Evolutionary conservation across 1,140 invertebrate species (phyloP), one percentile per base, ranked within the genome.

Genomic region (Melipona quadrifasciata): DNA sequence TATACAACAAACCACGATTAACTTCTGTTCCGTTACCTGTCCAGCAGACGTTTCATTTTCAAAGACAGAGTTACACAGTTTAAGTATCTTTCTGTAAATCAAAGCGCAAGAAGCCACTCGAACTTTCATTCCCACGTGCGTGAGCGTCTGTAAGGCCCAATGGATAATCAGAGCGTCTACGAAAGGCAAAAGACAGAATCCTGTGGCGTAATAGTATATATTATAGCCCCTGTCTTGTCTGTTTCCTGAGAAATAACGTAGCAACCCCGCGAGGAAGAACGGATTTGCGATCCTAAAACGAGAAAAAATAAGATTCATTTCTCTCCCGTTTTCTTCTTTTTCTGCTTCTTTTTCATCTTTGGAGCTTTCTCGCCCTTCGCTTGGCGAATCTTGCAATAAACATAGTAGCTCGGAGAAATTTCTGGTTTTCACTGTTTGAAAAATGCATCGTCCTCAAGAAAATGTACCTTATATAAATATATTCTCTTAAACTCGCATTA

Each of bases 61-160:
- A 8, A 91, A n/a, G 65, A 91, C 88, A 27, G 86, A 89, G 57
- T 80, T 94, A 4, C 91, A 88, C 10, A 93, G 47, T 39, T 75
- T 88, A 19, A 94, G 84, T 24, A 97, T 96, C 95, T 98, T 98
- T 92, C 97, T 96, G 93, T 98, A 98, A 85, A 98, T 96, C 58
- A 98, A 94, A 0, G 97, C 97, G 88, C 96, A 97, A 91, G 97
- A 96, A 6, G 97, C 96, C 65, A 98, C 95, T 85, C 97, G 95
- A 86, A 98, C 96, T 94, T 97, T 97, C 96, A 98, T 97, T 53
- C 97, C 97, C 87, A 97, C 95, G 88, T 97, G 97, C 82, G 96
- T 94, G 39, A 97, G 94, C 71, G 95, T 96, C 93, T 98, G 96
- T 95, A 98, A 97, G 90, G 97, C 97, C 8, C 97, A 96, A 95